Conservation (phyloP, 2,113 vertebrate genomes). For the western clawed frog (Xenopus tropicalis) region DNA sequence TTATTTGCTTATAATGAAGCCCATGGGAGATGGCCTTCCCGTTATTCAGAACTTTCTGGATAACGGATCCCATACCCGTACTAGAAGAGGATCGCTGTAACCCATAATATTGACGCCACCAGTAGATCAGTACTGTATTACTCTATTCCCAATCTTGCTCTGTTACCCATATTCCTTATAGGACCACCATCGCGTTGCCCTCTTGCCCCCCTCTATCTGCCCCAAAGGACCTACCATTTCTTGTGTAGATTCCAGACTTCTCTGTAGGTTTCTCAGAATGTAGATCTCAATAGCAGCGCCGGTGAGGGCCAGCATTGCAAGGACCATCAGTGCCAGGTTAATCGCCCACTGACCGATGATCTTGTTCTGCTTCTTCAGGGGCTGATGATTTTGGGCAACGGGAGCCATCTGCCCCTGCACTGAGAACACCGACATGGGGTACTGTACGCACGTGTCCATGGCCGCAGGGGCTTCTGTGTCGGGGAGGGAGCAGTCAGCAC, state of each 20-base stretch:
- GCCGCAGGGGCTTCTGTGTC: constrained; percentile 2
- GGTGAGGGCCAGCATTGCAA: constrained; percentile 56
- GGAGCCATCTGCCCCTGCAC: constrained; percentile 58
- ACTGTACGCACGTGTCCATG: constrained; percentile 18
- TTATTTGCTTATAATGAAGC: too few relatives aligned
- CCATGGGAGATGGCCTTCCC: too few relatives aligned
- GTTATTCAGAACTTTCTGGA: too few relatives aligned
- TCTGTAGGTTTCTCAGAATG: constrained; percentile 58
- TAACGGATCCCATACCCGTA: too few relatives aligned
- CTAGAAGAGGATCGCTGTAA: too few relatives aligned
- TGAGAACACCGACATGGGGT: constrained; percentile 56
- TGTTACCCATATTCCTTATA: too few relatives aligned
- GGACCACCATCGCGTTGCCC: too few relatives aligned
- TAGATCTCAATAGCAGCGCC: constrained; percentile 66
- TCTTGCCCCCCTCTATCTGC: too few relatives aligned
- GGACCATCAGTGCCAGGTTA: constrained; percentile 55
- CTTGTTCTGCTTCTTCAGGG: background rate
- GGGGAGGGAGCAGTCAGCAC: background rate
- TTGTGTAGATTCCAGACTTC: constrained; percentile 29
- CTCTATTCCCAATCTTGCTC: too few relatives aligned
- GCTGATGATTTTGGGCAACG: constrained; percentile 52
- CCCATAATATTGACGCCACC: too few relatives aligned
- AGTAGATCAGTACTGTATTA: too few relatives aligned
- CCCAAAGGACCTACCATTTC: constrained; percentile 9
- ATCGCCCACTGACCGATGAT: background rate